Base-by-base conservation (phyloP, 2,113 vertebrate genomes). In the Scophthalmus maximus region DNA sequence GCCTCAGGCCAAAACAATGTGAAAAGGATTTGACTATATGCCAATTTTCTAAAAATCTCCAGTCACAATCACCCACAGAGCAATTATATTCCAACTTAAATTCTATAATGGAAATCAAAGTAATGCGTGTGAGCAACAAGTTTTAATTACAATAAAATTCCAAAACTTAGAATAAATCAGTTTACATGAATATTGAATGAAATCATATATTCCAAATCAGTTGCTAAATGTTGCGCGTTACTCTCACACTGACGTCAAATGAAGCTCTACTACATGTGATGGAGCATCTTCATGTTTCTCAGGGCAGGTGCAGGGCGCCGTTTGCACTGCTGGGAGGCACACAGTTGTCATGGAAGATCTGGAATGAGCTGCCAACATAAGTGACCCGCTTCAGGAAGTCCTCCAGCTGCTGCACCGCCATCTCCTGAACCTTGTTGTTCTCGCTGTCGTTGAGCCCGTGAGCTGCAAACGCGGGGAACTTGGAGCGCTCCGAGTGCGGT, bases 341-440 rank as follows among this genome's bases (percentile, higher is more conserved):
- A 49, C 91, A 91, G 71, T 90, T 82, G 14, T 88, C 86, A 23
- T 88, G 86, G 51, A 91, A 92, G 38, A 90, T 69, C 78, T 88
- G 86, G 62, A 92, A 90, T 59, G 74, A 62, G 61, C 78, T 72
- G 23, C 30, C 55, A 2, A 92, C 88, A 11, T 81, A 91, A 18
- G 88, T 91, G 1, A 73, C 74, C 8, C 18, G 76, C 85, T 90
- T 91, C 62, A 92, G 77, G 59, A 90, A 91, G 1, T 87, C 71
- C 68, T 92, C 89, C 50, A 92, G 81, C 32, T 90, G 81, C 65
- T 77, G 79, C 22, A 92, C 76, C 0, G 76, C 67, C 71, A 91
- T 81, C 72, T 93, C 90, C 46, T 84, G 46, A 9, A 93, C 88
- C 44, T 66, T 63, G 2, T 80, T 69, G 8, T 64, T 57, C 26